Evolutionary conservation across 2,888 invertebrate species (phyloP), one percentile per base, ranked within the genome.

Genomic region (Dynastes hyllus): DNA sequence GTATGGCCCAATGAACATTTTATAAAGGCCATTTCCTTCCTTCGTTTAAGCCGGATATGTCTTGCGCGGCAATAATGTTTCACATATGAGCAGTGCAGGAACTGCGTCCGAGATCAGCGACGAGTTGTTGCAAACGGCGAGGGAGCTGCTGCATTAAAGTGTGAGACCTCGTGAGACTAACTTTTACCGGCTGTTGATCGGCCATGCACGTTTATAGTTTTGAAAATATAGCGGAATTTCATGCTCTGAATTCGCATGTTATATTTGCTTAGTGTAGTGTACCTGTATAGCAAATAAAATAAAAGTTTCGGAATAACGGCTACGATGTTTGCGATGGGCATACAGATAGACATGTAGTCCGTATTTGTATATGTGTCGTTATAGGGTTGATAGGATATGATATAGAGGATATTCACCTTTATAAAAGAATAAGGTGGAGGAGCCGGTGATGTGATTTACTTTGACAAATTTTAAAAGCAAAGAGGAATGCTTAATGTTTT

Each of bases 61-160:
- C 79, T 81, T 80, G 81, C 82, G 81, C 82, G 81, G 83, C 83
- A 83, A 83, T 82, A 82, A 84, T 83, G 84, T 84, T 84, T 84
- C 82, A 83, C 84, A 84, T 82, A 83, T 84, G 84, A 83, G 81
- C 83, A 80, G 78, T 76, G 73, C 75, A 81, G 83, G 83, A 84
- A 83, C 82, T 83, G 82, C 83, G 69, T 22, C 51, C 76, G 53
- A 77, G 61, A 66, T 40, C 69, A 71, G 78, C 71, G 70, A 76
- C 32, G 58, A 69, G 50, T 29, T 69, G 69, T 69, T 22, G 61
- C 61, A 67, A 11, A 53, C 67, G 37, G 76, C 76, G 37, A 66
- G 66, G 50, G 58, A 58, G 53, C 5, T 29, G 51, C 53, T 55
- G 55, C 61, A 27, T 27, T 76, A 63, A 63, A 75, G 63, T 75